phyloP scores from a whole-genome alignment of 2,888 invertebrate species.

The Drosophila antonietae region DNA sequence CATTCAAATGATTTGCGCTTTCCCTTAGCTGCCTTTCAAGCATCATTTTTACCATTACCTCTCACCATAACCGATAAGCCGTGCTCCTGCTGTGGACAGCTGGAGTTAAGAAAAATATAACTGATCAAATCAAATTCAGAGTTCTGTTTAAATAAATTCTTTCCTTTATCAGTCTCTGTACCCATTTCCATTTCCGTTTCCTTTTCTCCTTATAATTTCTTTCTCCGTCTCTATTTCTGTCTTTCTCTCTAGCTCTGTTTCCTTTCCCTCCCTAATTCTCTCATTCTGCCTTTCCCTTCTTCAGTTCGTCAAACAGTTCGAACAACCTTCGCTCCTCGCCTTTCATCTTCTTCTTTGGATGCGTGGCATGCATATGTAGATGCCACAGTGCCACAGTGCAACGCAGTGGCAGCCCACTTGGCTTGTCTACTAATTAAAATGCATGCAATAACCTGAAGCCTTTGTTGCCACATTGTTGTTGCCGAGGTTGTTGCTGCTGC shows the following conservation, averaged over 20 bases:
- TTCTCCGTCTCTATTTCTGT: not conserved
- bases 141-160: not conserved
- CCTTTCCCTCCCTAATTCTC: not conserved
- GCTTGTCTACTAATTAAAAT: constrained; percentile 79
- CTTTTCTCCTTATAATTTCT: not conserved
- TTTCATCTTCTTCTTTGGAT: constrained; percentile 46
- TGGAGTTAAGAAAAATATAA: too few species aligned
- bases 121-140: not conserved
- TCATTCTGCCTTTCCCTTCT: not conserved
- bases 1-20: constrained; percentile 61
- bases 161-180: not conserved
- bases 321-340: constrained; percentile 15
- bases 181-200: not conserved
- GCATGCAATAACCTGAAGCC: constrained; percentile 80
- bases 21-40: constrained; percentile 36
- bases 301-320: not conserved
- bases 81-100: not conserved
- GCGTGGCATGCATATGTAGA: constrained; percentile 42
- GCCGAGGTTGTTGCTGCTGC: constrained; percentile 62
- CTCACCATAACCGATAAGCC: constrained; percentile 14
- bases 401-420: constrained; percentile 75
- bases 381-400: constrained; percentile 36
- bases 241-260: not conserved
- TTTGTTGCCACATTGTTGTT: constrained; percentile 75
- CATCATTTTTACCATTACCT: constrained; percentile 28